phyloP scores from a whole-genome alignment of 2,113 vertebrate genomes.

The Psettodes erumei region DNA sequence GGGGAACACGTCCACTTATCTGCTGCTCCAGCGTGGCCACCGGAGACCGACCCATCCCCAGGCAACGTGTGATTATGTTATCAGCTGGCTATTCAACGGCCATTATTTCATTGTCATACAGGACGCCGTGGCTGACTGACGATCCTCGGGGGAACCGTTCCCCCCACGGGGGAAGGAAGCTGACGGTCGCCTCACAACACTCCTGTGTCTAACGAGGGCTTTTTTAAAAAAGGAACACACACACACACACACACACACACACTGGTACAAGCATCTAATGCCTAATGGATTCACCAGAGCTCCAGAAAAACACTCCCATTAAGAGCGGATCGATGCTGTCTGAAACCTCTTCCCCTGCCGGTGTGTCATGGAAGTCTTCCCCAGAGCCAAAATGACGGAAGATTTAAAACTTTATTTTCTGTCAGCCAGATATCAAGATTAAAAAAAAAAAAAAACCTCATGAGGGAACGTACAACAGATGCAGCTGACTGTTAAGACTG shows the following conservation, averaged over 20 bases:
- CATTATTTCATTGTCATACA: conserved; percentile 59
- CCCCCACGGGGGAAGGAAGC: conserved; percentile 5
- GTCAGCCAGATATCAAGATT: background rate
- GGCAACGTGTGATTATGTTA: conserved; percentile 52
- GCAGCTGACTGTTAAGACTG: background rate
- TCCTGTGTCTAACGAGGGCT: conserved; percentile 9
- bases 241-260: conserved; percentile 13
- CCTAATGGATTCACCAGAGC: conserved; percentile 33
- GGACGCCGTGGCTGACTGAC: background rate
- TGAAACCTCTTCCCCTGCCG: conserved; percentile 10
- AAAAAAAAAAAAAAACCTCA: conserved; percentile 1
- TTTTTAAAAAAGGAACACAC: background rate
- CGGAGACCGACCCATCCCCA: conserved; percentile 31
- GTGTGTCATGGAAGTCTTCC: background rate
- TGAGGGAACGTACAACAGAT: background rate
- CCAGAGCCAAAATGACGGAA: background rate
- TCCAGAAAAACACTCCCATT: conserved; percentile 34
- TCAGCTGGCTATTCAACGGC: conserved; percentile 54
- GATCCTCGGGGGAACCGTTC: background rate
- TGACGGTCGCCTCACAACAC: conserved; percentile 19
- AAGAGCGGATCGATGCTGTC: background rate
- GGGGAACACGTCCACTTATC: conserved; percentile 34
- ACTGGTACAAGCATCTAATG: conserved; percentile 23
- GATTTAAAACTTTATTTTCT: background rate
- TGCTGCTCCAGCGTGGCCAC: conserved; percentile 7